These are phyloP conservation scores for Argynnis bischoffii DNA, from an alignment of 2,888 invertebrate genomes.

Conservation along the genomic window DNA sequence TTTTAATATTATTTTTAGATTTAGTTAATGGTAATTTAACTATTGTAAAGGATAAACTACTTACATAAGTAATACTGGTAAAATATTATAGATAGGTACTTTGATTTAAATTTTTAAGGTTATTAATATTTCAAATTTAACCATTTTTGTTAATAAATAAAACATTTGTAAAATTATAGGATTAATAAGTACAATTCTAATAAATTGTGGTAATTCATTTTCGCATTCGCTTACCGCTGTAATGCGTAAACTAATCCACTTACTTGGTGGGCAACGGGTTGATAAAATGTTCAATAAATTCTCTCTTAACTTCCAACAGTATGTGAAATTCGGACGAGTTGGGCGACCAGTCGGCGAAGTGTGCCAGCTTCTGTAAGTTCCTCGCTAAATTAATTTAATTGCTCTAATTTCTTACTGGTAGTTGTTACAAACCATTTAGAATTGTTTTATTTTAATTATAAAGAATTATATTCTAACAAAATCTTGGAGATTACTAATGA, in stretches of 20 bases:
- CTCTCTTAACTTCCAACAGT: slow-evolving; percentile 86
- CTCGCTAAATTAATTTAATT: slow-evolving; percentile 54
- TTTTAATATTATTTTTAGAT: too few species aligned
- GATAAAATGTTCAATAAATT: slow-evolving; percentile 87
- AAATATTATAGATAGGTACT: too few species aligned
- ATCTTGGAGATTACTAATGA: too few species aligned
- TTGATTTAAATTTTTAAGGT: too few species aligned
- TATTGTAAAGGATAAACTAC: too few species aligned
- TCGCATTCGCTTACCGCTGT: slow-evolving; percentile 10
- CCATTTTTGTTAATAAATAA: neutral
- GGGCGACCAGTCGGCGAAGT: slow-evolving; percentile 89
- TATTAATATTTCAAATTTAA: too few species aligned
- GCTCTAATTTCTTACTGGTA: slow-evolving; percentile 44
- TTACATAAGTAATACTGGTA: too few species aligned
- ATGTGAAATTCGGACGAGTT: slow-evolving; percentile 88
- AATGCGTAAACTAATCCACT: slow-evolving; percentile 55
- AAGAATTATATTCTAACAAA: neutral
- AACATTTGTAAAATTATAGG: neutral
- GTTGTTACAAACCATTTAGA: slow-evolving; percentile 31
- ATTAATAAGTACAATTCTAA: slow-evolving; percentile 1
- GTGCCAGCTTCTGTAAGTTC: slow-evolving; percentile 83
- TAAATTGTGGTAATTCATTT: slow-evolving; percentile 24
- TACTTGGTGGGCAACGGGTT: slow-evolving; percentile 80
- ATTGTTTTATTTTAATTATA: slow-evolving; percentile 25
- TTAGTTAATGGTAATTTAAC: too few species aligned